Percentiles rank a stretch among this genome's conserved stretches.
These are phyloP conservation scores for Beaufortia kweichowensis DNA, from an alignment of 2,113 vertebrate species.

Conservation along the genomic window DNA sequence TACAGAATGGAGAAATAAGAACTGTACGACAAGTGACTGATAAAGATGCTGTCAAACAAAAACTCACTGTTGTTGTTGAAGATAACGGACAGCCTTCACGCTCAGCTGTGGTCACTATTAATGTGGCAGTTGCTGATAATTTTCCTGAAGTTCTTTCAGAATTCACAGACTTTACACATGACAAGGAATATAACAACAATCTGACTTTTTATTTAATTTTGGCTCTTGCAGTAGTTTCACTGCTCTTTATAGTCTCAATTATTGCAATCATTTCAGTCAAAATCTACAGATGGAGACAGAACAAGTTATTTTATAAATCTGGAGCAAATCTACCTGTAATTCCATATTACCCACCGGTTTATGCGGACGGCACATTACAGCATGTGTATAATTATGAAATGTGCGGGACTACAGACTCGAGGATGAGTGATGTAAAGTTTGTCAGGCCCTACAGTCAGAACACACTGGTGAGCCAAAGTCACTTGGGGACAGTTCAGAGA, in stretches of 20 bases:
- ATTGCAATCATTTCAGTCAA: constrained; percentile 53
- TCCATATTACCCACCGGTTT: constrained; percentile 56
- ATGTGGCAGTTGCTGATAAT: constrained; percentile 66
- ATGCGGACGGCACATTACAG: constrained; percentile 50
- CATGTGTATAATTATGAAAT: constrained; percentile 55
- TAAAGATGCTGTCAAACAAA: constrained; percentile 58
- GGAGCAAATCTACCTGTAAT: constrained; percentile 55
- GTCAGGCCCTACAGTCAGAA: constrained; percentile 63
- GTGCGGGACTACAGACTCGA: constrained; percentile 53
- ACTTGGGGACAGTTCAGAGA: constrained; percentile 61
- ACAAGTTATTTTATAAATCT: constrained; percentile 47
- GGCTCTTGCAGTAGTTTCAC: constrained; percentile 48
- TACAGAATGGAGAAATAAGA: constrained; percentile 61
- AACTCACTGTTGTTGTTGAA: constrained; percentile 56
- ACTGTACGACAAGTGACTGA: constrained; percentile 56
- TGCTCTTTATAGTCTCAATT: constrained; percentile 50
- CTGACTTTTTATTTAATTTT: constrained; percentile 55
- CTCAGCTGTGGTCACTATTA: constrained; percentile 56
- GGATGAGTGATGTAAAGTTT: constrained; percentile 49
- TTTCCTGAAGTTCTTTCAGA: constrained; percentile 73
- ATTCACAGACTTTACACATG: constrained; percentile 53
- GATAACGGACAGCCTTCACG: constrained; percentile 56
- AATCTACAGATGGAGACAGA: constrained; percentile 57
- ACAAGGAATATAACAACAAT: constrained; percentile 44
- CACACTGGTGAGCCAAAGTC: constrained; percentile 62